Evolutionary conservation across 2,113 vertebrate species (phyloP).

Genomic region (Pygoscelis adeliae): DNA sequence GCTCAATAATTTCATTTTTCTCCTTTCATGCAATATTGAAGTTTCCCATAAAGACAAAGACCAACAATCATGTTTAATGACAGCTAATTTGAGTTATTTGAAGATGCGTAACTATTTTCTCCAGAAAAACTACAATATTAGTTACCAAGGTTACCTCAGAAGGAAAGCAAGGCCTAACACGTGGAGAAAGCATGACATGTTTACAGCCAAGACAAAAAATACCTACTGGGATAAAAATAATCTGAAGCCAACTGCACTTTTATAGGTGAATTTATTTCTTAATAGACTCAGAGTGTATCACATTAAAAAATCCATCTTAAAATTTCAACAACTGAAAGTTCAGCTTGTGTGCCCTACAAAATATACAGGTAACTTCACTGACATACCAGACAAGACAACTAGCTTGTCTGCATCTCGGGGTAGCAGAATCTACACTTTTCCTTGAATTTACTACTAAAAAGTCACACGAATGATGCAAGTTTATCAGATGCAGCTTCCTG

Average conservation of each 20-base stretch:
- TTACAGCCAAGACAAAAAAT: neutral
- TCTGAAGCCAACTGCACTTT: neutral
- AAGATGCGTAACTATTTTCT: neutral
- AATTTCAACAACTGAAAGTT: neutral
- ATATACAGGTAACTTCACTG: neutral
- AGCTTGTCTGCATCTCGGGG: neutral
- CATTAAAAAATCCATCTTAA: neutral
- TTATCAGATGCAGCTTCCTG: neutral
- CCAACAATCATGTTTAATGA: neutral
- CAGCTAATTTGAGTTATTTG: neutral
- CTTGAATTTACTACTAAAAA: neutral
- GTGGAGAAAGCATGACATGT: neutral
- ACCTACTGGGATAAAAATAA: neutral
- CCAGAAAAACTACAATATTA: neutral
- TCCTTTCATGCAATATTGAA: neutral
- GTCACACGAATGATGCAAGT: neutral
- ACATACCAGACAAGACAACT: neutral
- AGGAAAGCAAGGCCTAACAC: neutral
- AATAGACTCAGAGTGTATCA: neutral
- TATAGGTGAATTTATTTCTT: neutral
- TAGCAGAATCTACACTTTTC: neutral
- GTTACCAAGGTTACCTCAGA: neutral
- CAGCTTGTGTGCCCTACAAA: neutral
- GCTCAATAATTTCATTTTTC: neutral
- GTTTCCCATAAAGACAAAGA: neutral